Base-by-base conservation (phyloP, 2,888 invertebrate genomes). In the Drosophila algonquin region DNA sequence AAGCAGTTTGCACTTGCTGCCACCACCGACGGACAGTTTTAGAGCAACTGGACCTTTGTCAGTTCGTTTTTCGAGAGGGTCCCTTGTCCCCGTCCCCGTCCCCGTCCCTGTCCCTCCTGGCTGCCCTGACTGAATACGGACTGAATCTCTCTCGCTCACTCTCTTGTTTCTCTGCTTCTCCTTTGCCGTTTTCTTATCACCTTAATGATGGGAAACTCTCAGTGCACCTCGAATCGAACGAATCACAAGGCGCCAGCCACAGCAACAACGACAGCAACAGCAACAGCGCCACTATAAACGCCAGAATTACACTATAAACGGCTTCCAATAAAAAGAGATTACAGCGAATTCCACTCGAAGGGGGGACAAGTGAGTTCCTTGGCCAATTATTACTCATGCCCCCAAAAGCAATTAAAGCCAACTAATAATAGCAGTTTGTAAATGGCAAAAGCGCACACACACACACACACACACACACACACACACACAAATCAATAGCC, bases 361-460 rank as follows among this genome's bases (percentile, higher is more conserved):
- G 27, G 53, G 21, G 21, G 58, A 67, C 58, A 59, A 71, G 67
- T 80, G 78, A 62, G 50, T 63, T 63, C 70, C 81, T 60, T 54
- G 51, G 53, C 48, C 64, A 75, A 78, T 81, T 78, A 65, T 79
- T 81, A 77, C 70, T 75, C 79, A 80, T 76, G 73, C 65, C 74
- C 65, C 74, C 67, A 63, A 58, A 60, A 58, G 69, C 72, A 75
- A 79, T 79, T 79, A 76, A 79, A 80, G 65, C 50, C 59, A 72
- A 79, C 70, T 79, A 76, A 77, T 77, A 77, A 79, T 77, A 75
- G 69, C 75, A 62, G 79, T 65, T 76, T 76, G 72, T 76, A 76
- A 79, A 73, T 68, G 61, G 67, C 64, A 54, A 55, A 27, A 40
- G 12, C 27, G 45, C 4, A 55, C 40, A 52, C 30, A 50, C 24